Evolutionary conservation across 2,888 invertebrate genomes (phyloP), one percentile per base, ranked within the genome.

Genomic region (Campoletis raptor): DNA sequence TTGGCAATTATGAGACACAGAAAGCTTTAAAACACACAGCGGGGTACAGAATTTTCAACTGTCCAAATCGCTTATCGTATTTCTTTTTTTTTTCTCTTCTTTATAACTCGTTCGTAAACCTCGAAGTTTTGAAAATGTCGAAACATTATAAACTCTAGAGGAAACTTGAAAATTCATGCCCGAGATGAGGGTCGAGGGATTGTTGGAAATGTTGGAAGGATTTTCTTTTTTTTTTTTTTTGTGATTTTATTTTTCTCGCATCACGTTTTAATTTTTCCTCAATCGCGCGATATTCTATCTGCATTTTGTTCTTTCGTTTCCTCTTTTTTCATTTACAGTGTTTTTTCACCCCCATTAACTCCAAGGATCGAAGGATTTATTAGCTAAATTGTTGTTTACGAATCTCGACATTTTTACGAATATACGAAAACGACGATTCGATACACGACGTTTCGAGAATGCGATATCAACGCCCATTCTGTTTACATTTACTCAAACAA

Each of bases 11-110:
- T 79, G 79, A 76, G 78, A 86, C 86, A 86, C 78, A 69, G 73
- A 84, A 86, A 88, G 85, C 86, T 83, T 77, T 70, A 81, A 87
- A 81, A 87, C 88, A 87, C 83, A 85, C 84, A 88, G 85, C 85
- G 72, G 85, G 87, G 74, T 87, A 87, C 72, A 77, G 82, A 85
- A 87, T 81, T 87, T 37, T 85, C 85, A 77, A 80, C 78, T 76
- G 83, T 74, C 30, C 45, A 72, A 86, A 52, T 72, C 30, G 64
- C 74, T 70, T 78, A 81, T 77, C 83, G 80, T 85, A 69, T 30
- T 76, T 73, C 24, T 57, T 57, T 42, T 57, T 69, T 81, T 66
- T 72, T 72, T 61, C 21, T 57, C 54, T 15, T 42, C 2, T 57
- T 42, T 64, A 36, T 57, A n/a, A 30, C 30, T 30, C 30, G 30